Base-by-base conservation (phyloP, 92 coral and sea anemone genomes). In the Virgularia gustaviana region DNA sequence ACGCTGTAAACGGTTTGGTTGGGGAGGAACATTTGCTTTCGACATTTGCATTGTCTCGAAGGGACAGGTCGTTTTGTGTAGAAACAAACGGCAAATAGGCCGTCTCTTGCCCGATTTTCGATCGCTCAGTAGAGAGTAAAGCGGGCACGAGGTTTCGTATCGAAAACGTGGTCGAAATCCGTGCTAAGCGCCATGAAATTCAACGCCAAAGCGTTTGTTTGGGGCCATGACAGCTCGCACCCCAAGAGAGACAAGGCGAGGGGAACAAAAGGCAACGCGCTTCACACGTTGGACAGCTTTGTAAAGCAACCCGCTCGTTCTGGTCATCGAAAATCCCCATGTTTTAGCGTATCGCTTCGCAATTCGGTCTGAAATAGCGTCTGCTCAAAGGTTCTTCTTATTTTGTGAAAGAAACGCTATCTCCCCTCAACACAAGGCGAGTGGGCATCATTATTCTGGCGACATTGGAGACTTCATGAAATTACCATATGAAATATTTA, bases 191-290 rank as follows among this genome's bases (percentile, higher is more conserved):
- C 16, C 8, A 22, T 22, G 13, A 24, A 66, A 43, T 66, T 66
- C 22, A 15, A 23, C 33, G n/a, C 33, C 22, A 27, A 65, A 20
- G 31, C 37, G 56, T 8, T n/a, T 49, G 75, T 68, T 49, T 68
- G 61, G n/a, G n/a, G 41, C 58, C 49, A 12, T 68, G 75, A 51
- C 60, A 68, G 60, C 9, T 68, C 75, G 75, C 60, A 16, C 75
- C 75, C 60, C 66, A 10, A 10, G n/a, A 31, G 19, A 4, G 43
- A 9, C 27, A 60, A 23, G 41, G 34, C 47, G 32, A 68, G 75
- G 75, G 75, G 75, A 49, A 68, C 60, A 49, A 68, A 25, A 31
- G 75, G 27, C 16, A 36, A 25, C 37, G 44, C 54, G 61, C 51
- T 49, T 23, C 29, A 49, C 60, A 55, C 75, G 60, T 49, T 68